These are phyloP conservation scores for Zosterops lateralis DNA, from an alignment of 2,113 vertebrate species.

Conservation along the genomic window DNA sequence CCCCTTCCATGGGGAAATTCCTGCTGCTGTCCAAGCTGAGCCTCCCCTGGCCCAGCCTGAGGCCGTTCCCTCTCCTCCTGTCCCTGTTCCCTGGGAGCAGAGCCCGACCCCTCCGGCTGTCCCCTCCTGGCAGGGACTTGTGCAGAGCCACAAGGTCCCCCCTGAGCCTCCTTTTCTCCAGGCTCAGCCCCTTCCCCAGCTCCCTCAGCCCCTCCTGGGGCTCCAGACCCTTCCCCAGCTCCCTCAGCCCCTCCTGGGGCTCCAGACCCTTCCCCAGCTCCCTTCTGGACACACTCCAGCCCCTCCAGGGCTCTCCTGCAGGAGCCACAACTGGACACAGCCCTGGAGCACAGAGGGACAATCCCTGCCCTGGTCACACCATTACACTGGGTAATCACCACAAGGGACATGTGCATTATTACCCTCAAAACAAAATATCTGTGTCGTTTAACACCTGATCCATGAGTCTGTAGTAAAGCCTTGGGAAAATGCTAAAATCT, in stretches of 20 bases:
- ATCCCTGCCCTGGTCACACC: not conserved
- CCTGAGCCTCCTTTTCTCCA: not conserved
- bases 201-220: not conserved
- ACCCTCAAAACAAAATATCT: not conserved
- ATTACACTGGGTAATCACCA: not conserved
- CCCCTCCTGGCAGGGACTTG: too few relatives aligned
- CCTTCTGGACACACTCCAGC: not conserved
- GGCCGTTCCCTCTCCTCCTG: not conserved
- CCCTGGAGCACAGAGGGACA: not conserved
- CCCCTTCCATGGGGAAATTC: not conserved
- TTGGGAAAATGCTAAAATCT: not conserved
- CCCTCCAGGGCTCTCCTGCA: not conserved
- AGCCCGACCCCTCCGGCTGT: too few relatives aligned
- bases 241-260: not conserved
- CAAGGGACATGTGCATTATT: not conserved
- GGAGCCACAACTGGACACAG: not conserved
- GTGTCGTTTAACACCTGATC: not conserved
- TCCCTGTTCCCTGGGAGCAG: too few relatives aligned
- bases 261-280: not conserved
- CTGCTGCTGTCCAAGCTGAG: fast-evolving
- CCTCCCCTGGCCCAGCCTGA: not conserved
- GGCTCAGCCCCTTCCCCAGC: not conserved
- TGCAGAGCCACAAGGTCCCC: too few relatives aligned
- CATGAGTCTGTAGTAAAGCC: not conserved
- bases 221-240: not conserved